Conservation (phyloP, 1,140 invertebrate genomes). For the Bombus superbus region DNA sequence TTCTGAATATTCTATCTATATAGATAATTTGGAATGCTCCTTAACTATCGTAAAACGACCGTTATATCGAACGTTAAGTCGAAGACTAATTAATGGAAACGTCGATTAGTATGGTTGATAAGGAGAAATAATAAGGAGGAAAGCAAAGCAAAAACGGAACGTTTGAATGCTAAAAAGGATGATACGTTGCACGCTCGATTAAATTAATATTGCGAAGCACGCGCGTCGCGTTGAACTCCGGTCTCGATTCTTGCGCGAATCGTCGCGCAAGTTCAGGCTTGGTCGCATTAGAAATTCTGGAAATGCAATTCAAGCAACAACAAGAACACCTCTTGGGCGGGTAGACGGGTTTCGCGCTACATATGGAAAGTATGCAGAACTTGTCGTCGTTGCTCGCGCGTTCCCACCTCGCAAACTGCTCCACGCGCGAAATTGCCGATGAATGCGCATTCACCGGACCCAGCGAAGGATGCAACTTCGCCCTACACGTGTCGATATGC, state of each 20-base stretch:
- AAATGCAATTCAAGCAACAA: slow-evolving; percentile 56
- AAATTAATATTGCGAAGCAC: not conserved
- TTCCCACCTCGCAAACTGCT: slow-evolving; percentile 58
- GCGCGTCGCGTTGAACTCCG: too few relatives aligned
- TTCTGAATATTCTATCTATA: too few relatives aligned
- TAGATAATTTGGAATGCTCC: too few relatives aligned
- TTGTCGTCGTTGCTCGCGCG: slow-evolving; percentile 54
- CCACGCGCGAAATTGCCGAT: slow-evolving; percentile 71
- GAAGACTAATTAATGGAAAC: too few relatives aligned
- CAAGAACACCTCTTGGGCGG: slow-evolving; percentile 50
- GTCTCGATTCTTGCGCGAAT: not conserved
- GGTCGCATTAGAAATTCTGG: slow-evolving; percentile 44
- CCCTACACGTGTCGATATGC: slow-evolving; percentile 64
- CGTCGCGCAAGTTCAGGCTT: not conserved
- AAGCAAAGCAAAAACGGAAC: not conserved
- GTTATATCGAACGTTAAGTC: too few relatives aligned
- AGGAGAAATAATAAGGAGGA: too few relatives aligned
- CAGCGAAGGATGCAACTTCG: slow-evolving; percentile 62
- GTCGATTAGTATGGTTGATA: too few relatives aligned
- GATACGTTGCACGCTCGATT: not conserved
- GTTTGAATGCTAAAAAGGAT: not conserved
- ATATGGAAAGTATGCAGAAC: slow-evolving; percentile 61
- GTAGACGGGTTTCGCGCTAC: slow-evolving; percentile 35
- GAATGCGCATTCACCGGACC: slow-evolving; percentile 72
- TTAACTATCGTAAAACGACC: too few relatives aligned